Conservation (phyloP, 2,113 vertebrate genomes). For the Cebidichthys violaceus region DNA sequence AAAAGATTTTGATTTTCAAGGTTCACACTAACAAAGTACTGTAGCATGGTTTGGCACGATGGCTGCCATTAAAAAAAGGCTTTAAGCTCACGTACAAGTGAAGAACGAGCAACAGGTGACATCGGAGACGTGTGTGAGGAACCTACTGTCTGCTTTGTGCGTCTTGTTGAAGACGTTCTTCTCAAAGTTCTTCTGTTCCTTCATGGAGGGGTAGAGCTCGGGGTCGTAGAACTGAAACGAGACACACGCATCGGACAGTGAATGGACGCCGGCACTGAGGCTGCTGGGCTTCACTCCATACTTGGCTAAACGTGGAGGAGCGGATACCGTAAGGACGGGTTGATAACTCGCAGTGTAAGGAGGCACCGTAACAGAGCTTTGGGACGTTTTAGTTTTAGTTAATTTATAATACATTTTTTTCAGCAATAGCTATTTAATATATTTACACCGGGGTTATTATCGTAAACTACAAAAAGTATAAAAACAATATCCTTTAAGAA, state of each 20-base stretch:
- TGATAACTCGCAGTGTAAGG: no score
- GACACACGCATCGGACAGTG: background rate
- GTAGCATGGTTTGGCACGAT: background rate
- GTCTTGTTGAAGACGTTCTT: conserved; percentile 88
- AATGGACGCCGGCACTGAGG: no score
- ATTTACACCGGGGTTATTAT: background rate
- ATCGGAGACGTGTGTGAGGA: conserved; percentile 53
- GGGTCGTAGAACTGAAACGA: conserved; percentile 88
- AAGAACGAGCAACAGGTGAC: conserved; percentile 33
- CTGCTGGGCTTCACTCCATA: background rate
- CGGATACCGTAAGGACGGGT: background rate
- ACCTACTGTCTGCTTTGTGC: conserved; percentile 84
- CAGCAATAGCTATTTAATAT: background rate
- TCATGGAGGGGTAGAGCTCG: conserved; percentile 84
- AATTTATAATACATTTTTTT: background rate
- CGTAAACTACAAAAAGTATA: no score
- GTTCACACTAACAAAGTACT: background rate
- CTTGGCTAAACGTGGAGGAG: no score
- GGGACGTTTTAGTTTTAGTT: background rate
- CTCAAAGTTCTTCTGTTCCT: conserved; percentile 90
- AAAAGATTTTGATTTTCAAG: background rate
- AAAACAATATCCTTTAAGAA: no score
- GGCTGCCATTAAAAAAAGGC: conserved; percentile 5
- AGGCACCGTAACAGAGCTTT: no score
- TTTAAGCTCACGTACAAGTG: background rate